Conservation (phyloP, 2,113 vertebrate genomes). For the Harpagus bidentatus region DNA sequence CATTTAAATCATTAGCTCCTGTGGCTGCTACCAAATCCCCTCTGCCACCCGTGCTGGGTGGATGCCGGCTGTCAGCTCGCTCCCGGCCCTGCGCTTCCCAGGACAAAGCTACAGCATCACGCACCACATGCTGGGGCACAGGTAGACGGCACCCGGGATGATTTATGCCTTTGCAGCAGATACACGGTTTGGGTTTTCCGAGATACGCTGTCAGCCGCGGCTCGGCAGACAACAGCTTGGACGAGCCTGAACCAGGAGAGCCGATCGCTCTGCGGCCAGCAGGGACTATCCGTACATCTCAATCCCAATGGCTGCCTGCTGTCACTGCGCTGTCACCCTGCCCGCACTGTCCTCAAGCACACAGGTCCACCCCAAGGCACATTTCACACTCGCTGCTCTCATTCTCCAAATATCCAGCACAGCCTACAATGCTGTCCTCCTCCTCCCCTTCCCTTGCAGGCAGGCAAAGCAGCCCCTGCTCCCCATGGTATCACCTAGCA, state of each 20-base stretch:
- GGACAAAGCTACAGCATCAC: neutral
- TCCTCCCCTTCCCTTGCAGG: neutral
- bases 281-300: neutral
- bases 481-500: neutral
- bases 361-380: neutral
- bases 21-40: neutral
- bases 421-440: neutral
- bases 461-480: neutral
- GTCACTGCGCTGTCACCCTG: neutral
- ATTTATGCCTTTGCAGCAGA: neutral
- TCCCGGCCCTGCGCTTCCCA: fast-evolving
- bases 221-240: neutral
- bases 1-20: neutral
- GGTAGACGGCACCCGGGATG: neutral
- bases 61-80: neutral
- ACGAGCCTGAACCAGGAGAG: neutral
- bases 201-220: fast-evolving
- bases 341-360: neutral
- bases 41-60: fast-evolving
- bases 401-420: neutral
- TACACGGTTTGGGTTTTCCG: fast-evolving
- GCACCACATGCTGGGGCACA: neutral
- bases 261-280: fast-evolving
- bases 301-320: neutral
- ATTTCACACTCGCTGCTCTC: fast-evolving